Percentiles rank a stretch among this genome's conserved stretches.
phyloP scores from a whole-genome alignment of 2,113 vertebrate genomes.

The Junco hyemalis region DNA sequence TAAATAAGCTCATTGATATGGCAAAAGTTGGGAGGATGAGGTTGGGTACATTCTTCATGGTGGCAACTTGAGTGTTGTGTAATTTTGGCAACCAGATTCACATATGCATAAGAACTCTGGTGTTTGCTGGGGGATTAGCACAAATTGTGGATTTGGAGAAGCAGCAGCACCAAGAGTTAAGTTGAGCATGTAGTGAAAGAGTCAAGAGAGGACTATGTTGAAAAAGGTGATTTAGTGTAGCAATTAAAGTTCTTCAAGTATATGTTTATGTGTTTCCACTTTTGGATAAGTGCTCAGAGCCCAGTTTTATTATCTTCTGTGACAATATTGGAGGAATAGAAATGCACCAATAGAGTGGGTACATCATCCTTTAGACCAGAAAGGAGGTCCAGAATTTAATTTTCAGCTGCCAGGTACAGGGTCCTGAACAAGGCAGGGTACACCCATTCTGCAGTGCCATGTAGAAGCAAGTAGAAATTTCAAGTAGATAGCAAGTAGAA shows the following conservation, averaged over 20 bases:
- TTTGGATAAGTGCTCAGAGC: background rate
- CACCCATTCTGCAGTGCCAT: background rate
- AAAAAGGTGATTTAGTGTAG: background rate
- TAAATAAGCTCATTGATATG: slow-evolving; percentile 36
- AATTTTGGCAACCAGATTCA: background rate
- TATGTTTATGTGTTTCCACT: background rate
- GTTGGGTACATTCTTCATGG: background rate
- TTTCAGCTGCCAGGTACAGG: background rate
- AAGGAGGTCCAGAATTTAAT: background rate
- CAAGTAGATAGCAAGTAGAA: background rate
- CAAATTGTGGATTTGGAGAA: background rate
- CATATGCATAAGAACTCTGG: background rate
- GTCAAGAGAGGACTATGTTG: background rate
- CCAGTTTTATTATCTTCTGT: background rate
- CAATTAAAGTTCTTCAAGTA: background rate
- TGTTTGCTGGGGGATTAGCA: background rate
- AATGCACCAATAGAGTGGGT: background rate
- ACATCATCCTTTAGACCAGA: background rate
- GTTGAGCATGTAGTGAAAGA: background rate
- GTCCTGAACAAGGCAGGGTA: background rate
- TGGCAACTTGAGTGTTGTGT: slow-evolving; percentile 20
- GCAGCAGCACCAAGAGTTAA: background rate
- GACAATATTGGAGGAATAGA: background rate
- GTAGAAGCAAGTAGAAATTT: background rate
- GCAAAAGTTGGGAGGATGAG: background rate